Evolutionary conservation across 2,113 vertebrate genomes (phyloP), one percentile per base, ranked within the genome.

Genomic region (Chionodraco myersi): DNA sequence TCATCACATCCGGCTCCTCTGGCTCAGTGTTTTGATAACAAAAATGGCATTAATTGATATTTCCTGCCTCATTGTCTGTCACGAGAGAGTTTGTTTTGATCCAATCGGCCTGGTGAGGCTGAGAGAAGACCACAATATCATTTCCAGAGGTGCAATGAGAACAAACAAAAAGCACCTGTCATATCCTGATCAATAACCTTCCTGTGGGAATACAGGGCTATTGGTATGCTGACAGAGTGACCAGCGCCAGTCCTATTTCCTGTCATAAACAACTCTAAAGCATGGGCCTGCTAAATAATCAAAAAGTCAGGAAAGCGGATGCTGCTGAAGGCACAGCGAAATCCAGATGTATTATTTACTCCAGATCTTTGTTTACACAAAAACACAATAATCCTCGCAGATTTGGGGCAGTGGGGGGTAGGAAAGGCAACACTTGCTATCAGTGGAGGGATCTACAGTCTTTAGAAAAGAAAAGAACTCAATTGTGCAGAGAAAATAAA

Each of bases 401-500:
- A 86, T 87, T 86, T 86, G 73, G 67, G 54, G 52, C 59, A 54
- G 59, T 51, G 51, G 66, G 62, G 16, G 58, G 61, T 48, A 56
- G 74, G 52, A 76, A 78, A 79, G 77, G 83, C 77, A 83, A 72
- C 71, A 52, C n/a, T 64, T 49, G 16, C 6, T 91, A 91, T 91
- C 90, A 86, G 85, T 8, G 0, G 75, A 58, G 79, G 83, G 83
- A 93, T 94, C 91, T 93, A 52, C 69, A 83, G 72, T 70, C 76
- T 84, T 89, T 85, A 84, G 75, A 79, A 72, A 88, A 88, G 84
- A 80, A 75, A 88, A 86, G 86, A 88, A 91, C 93, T 91, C 85
- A 91, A 86, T 88, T 92, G 90, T 92, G 76, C 63, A 78, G 80
- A 69, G 77, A 92, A 92, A 93, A 94, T 89, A 91, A 93, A 93